Evolutionary conservation across 2,888 invertebrate genomes (phyloP), one percentile per base, ranked within the genome.

Genomic region (Ethmia dodecea): DNA sequence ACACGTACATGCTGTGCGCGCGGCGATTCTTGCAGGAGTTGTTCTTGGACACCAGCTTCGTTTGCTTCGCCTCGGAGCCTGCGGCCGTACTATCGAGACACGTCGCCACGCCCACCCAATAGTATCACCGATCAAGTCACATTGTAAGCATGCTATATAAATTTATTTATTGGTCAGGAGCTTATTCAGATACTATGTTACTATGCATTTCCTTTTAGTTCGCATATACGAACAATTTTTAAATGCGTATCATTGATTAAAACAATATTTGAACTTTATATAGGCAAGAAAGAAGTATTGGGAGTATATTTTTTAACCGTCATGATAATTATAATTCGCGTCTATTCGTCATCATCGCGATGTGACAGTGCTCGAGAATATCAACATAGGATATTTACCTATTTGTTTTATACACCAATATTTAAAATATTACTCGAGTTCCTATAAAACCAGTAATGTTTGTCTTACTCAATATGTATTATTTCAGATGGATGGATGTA

Each of bases 1-100:
- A 92, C 67, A 92, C 93, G 27, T 97, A 95, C 74, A 90, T 96
- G 60, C 86, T 97, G 60, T 89, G 90, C 42, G 92, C 96, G 2
- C 88, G 98, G 8, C 89, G 96, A 36, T 95, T 97, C 73, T 86
- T 98, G 16, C 98, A 98, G 70, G 98, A 98, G 72, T 86, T 98
- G 22, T 98, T 98, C 75, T 88, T 95, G 32, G 98, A 98, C 62
- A 88, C 94, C 13, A 87, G 89, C 58, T 95, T 94, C 64, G 91
- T 92, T 31, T 88, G 86, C 45, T 89, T 92, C 50, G 73, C 79
- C 28, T 53, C 56, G 13, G 89, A 88, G 42, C 88, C 90, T 0
- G 55, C 73, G 29, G 75, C 79, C 2, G 72, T 90, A 6, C 62
- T 90, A 11, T 54, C 73, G 3, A 50, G 78, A 0, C 80, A 69